Percentiles rank a stretch among this genome's conserved stretches.
Evolutionary conservation across 2,113 vertebrate species (phyloP).

Genomic region (Tupaia tana): DNA sequence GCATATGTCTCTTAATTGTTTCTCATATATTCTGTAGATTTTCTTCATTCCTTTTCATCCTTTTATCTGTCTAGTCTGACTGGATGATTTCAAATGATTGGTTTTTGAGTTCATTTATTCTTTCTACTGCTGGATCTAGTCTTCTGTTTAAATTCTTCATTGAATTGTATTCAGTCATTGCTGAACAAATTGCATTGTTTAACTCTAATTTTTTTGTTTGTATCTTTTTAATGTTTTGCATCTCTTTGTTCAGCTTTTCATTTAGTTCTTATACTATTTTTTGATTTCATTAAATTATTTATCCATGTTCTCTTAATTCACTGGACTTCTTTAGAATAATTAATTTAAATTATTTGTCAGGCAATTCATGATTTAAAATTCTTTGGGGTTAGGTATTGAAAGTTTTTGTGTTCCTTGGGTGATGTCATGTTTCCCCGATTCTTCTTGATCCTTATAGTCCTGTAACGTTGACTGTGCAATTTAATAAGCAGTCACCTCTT

Average conservation of each 20-base stretch:
- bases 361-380: not conserved
- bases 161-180: not conserved
- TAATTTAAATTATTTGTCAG: not conserved
- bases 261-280: not conserved
- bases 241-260: not conserved
- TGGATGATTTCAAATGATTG: not conserved
- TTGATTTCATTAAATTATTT: not conserved
- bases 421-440: not conserved
- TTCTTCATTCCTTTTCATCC: not conserved
- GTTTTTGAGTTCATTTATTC: not conserved
- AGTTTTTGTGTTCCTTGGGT: not conserved
- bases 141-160: not conserved
- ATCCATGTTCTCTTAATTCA: not conserved
- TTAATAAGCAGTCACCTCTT: not conserved
- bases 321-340: not conserved
- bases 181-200: not conserved
- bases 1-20: not conserved
- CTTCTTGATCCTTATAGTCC: not conserved
- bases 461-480: not conserved
- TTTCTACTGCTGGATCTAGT: not conserved
- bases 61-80: not conserved
- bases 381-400: not conserved
- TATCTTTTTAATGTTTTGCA: not conserved
- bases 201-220: not conserved
- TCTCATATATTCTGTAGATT: not conserved